Evolutionary conservation across 23 tunicate species (phyloP), one percentile per base, ranked within the genome.

Genomic region (Trididemnum clinides): DNA sequence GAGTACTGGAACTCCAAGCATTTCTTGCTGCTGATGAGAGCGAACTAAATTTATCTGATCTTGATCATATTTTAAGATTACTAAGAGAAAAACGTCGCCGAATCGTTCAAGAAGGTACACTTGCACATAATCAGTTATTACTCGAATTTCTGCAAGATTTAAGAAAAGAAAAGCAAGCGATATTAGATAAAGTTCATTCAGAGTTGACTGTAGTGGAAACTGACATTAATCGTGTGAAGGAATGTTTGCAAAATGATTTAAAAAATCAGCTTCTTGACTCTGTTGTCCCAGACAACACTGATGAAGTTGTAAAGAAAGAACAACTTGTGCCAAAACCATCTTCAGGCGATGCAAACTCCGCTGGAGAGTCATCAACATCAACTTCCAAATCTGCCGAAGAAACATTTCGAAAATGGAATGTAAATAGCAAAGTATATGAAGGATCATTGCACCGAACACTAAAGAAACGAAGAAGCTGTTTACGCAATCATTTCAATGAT

Each of bases 321-420:
- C 98, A 94, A 44, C 19, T 94, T 72, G 98, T 94, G 18, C 98
- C 98, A 33, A 94, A 94, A 69, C 98, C 98, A 33, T 33, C 82
- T 1, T 23, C 87, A 1, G 54, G 80, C 27, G 37, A 57, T 26
- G 0, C 57, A 25, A 62, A 6, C 1, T 21, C 28, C 0, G 33
- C 50, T 2, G 22, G 62, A 18, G 59, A 57, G 31, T 63, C 85
- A 25, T 39, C 74, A 7, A 54, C 83, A 30, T 30, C 86, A 51
- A 19, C 89, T 30, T 27, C 71, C 27, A 12, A 74, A 25, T 12
- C 44, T 27, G 82, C 34, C 12, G 36, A 34, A 0, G 97, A 92
- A 77, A 71, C 97, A n/a, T 92, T 92, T 80, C 82, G 83, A 78
- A 87, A 39, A 15, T 51, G 64, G 82, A 51, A 74, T 22, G 74